Evolutionary conservation across 2,797 vertebrate genomes (phyloP).

Genomic region (Euphonia xanthogaster): DNA sequence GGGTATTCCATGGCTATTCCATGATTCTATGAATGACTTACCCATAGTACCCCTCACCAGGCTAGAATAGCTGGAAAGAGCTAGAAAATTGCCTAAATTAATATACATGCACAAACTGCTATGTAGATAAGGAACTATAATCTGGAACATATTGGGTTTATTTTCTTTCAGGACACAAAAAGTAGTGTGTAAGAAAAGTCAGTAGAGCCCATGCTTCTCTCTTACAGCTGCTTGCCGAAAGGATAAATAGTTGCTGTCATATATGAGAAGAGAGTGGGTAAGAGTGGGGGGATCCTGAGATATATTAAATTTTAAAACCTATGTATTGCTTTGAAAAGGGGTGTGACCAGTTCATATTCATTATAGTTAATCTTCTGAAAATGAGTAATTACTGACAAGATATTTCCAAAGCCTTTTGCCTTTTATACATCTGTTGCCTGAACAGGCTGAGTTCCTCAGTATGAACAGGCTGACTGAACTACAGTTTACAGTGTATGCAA

Average conservation of each 20-base stretch:
- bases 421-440: neutral
- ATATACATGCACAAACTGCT: accelerated
- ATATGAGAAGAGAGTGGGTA: neutral
- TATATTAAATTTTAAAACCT: neutral
- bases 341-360: neutral
- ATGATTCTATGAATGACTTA: neutral
- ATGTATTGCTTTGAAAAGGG: neutral
- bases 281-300: neutral
- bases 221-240: neutral
- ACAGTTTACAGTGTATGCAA: neutral
- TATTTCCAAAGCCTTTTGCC: neutral
- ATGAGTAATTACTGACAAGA: neutral
- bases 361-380: neutral
- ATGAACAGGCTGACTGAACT: neutral
- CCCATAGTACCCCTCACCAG: neutral
- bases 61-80: neutral
- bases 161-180: neutral
- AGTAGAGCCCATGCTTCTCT: neutral
- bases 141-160: accelerated
- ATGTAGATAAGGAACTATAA: neutral
- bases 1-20: neutral
- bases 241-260: neutral
- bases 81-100: neutral
- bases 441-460: neutral
- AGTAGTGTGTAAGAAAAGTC: neutral